These are phyloP conservation scores for Apamea anceps DNA, from an alignment of 2,888 invertebrate species.

Conservation along the genomic window DNA sequence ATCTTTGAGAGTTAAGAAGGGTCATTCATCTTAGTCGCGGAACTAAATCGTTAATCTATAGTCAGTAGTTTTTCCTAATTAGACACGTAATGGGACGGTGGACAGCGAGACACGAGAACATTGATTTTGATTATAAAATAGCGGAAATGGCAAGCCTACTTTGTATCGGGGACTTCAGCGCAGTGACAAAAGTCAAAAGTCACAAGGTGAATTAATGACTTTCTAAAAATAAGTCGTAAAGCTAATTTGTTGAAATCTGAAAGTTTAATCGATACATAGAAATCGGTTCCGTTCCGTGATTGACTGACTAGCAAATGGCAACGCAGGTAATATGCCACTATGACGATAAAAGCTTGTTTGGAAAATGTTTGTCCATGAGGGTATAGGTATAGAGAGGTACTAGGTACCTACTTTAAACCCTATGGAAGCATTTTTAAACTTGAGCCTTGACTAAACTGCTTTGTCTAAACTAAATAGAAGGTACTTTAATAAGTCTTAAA, in stretches of 20 bases:
- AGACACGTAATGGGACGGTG: not conserved
- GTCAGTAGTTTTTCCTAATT: not conserved
- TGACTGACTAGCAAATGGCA: not conserved
- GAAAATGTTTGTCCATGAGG: not conserved
- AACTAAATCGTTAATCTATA: constrained; percentile 19
- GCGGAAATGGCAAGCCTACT: not conserved
- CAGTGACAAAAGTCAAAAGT: constrained; percentile 2
- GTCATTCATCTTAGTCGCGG: constrained; percentile 14
- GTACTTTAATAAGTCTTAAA: not conserved
- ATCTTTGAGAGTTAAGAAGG: not conserved
- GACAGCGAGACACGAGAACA: too few relatives aligned
- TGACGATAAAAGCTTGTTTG: not conserved
- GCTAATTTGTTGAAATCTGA: not conserved
- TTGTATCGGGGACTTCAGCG: constrained; percentile 9
- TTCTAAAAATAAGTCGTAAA: constrained; percentile 14
- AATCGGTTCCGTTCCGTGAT: not conserved
- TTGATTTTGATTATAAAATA: not conserved
- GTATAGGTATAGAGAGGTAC: not conserved
- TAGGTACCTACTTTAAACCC: not conserved
- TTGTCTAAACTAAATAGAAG: not conserved
- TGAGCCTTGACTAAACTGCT: not conserved
- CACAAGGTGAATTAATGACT: constrained; percentile 18
- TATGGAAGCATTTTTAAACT: not conserved
- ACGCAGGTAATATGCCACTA: not conserved
- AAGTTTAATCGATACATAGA: not conserved